phyloP scores from a whole-genome alignment of 2,113 vertebrate species.

The Cygnus atratus region DNA sequence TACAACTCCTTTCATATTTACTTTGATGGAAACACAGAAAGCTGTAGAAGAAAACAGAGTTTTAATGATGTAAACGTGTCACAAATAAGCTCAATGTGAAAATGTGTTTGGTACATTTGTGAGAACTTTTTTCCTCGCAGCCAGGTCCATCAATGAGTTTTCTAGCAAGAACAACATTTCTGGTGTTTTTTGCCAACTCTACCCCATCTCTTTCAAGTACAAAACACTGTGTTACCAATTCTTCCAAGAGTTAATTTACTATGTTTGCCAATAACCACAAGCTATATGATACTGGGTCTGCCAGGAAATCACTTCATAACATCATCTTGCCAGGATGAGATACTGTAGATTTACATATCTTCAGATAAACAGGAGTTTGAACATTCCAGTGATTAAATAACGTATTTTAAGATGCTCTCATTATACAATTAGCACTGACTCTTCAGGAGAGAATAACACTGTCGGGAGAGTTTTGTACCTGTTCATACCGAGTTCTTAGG shows the following conservation, averaged over 20 bases:
- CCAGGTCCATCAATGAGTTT: not conserved
- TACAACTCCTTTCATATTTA: not conserved
- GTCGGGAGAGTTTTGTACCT: not conserved
- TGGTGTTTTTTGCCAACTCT: not conserved
- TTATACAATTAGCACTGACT: not conserved
- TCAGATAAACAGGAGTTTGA: not conserved
- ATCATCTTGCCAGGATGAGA: not conserved
- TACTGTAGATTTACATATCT: not conserved
- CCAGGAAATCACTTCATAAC: not conserved
- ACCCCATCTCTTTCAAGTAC: not conserved
- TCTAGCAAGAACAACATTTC: not conserved
- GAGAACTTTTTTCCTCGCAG: not conserved
- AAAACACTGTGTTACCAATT: slow-evolving; percentile 21
- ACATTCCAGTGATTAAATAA: not conserved
- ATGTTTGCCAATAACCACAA: slow-evolving; percentile 42
- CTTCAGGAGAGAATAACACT: not conserved
- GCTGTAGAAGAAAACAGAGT: not conserved
- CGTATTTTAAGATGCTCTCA: not conserved
- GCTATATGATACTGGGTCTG: not conserved
- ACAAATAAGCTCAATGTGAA: not conserved
- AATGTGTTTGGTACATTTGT: not conserved
- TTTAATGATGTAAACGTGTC: not conserved
- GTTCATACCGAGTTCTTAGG: not conserved
- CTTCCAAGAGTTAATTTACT: slow-evolving; percentile 40
- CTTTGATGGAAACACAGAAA: not conserved